Percentiles rank a stretch among this genome's conserved stretches.
These are phyloP conservation scores for Mormyrus proboscirostris DNA, from an alignment of 2,797 vertebrate species.

Conservation along the genomic window DNA sequence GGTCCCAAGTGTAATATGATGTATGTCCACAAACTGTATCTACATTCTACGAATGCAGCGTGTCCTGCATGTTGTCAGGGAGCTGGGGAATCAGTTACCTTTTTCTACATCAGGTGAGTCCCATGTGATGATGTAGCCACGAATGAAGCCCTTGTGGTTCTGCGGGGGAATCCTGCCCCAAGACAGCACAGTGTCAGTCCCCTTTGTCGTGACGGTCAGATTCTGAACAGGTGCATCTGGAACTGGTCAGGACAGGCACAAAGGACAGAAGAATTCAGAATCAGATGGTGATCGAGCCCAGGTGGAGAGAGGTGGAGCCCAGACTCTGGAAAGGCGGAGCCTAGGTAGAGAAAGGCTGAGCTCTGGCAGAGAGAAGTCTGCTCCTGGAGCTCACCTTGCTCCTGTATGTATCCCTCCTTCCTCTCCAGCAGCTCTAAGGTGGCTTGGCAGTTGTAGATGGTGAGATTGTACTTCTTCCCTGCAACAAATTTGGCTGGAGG, in stretches of 20 bases:
- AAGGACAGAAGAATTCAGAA: not conserved
- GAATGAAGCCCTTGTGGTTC: conserved; percentile 47
- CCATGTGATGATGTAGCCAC: conserved; percentile 33
- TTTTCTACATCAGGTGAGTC: not conserved
- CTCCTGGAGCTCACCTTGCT: conserved; percentile 44
- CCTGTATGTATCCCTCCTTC: conserved; percentile 47
- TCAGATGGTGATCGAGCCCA: not conserved
- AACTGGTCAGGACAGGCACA: conserved; percentile 21
- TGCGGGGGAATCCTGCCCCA: conserved; percentile 43
- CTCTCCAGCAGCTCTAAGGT: conserved; percentile 43
- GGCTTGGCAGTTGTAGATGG: conserved; percentile 51
- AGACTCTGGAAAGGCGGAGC: not conserved
- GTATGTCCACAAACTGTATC: not conserved
- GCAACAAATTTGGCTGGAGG: conserved; percentile 38
- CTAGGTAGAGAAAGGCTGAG: not conserved
- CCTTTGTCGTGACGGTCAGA: not conserved
- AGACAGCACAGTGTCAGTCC: conserved; percentile 34
- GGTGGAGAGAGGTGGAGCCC: not conserved
- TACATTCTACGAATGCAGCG: not conserved
- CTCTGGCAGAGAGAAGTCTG: not conserved
- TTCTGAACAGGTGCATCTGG: conserved; percentile 21
- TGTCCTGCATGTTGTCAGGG: not conserved
- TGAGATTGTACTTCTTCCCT: conserved; percentile 51
- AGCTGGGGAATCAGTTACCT: not conserved
- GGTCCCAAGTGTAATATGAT: not conserved